Percentiles rank a stretch among this genome's conserved stretches.
Evolutionary conservation across 2,797 vertebrate genomes (phyloP).

Genomic region (Pangasius mekongensis): DNA sequence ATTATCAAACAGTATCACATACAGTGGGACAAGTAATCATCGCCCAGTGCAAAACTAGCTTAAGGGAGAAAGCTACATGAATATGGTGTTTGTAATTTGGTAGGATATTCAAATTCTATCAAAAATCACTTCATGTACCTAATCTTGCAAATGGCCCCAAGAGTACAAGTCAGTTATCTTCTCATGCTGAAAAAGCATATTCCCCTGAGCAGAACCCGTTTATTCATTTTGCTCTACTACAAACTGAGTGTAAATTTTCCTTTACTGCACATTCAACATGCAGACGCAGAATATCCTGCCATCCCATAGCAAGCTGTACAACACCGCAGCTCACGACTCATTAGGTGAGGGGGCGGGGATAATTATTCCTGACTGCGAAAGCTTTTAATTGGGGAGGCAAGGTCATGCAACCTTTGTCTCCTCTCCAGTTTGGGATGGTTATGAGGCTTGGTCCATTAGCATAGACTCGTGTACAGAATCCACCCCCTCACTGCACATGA

Average conservation of each 20-base stretch:
- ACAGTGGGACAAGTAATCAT: not conserved
- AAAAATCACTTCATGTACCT: not conserved
- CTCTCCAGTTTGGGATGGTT: constrained; percentile 35
- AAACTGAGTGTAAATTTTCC: constrained; percentile 51
- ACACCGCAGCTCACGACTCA: constrained; percentile 35
- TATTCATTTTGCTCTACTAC: constrained; percentile 46
- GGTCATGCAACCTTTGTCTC: constrained; percentile 54
- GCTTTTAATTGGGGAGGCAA: constrained; percentile 60
- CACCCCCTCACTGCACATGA: constrained; percentile 1
- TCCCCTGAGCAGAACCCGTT: constrained; percentile 34
- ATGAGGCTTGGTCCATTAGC: constrained; percentile 49
- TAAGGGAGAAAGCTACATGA: not conserved
- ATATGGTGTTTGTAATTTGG: not conserved
- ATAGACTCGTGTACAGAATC: constrained; percentile 23
- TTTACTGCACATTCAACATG: constrained; percentile 39
- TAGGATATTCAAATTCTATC: not conserved
- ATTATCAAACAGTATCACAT: not conserved
- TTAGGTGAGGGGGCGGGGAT: constrained; percentile 44
- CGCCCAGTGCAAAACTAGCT: not conserved
- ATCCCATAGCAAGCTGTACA: constrained; percentile 30
- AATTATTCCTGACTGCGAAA: constrained; percentile 53
- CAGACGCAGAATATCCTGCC: constrained; percentile 35
- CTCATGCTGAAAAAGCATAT: constrained; percentile 39
- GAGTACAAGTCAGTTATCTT: not conserved
- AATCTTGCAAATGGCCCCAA: constrained; percentile 27